Evolutionary conservation across 2,113 vertebrate species (phyloP), one percentile per base, ranked within the genome.

Genomic region (Gnathonemus echidnorhynchus): DNA sequence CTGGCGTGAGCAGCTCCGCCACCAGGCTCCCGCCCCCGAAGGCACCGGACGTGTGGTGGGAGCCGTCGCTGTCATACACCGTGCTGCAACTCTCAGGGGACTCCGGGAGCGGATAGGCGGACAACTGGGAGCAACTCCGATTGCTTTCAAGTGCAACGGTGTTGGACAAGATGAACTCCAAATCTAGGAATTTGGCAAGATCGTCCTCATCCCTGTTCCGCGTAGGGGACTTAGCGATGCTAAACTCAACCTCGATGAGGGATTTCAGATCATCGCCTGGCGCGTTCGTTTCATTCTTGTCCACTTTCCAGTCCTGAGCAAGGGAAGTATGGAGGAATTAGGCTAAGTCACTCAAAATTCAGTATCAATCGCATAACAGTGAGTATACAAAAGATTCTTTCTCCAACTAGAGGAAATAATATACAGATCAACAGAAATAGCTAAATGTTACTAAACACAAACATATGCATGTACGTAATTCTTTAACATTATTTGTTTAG

Each of bases 141-240:
- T 90, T 92, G 17, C 24, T 90, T 5, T 94, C 94, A 3, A 95
- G 93, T 86, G 93, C 90, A 84, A 96, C 94, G 0, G 95, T 96
- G 94, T 98, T 98, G 0, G 97, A 96, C 90, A 98, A 91, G 91
- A 98, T 98, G 93, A 98, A 98, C 46, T 98, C 97, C 87, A 98
- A 94, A 93, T 98, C 97, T 91, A 98, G 88, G 92, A 97, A 97
- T 80, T 95, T 97, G 11, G 95, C 96, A 86, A 98, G 91, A 2
- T 98, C 97, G 90, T 98, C 97, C 0, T 98, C 97, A 35, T 98
- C 97, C 89, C 94, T 93, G 89, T 94, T 94, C 49, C 95, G 88
- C 1, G 92, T 91, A 0, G 94, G 95, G 87, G 92, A 93, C 90
- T 96, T 96, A 7, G 95, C 91, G 74, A 96, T 95, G 93, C 95